Evolutionary conservation across 2,113 vertebrate species (phyloP).

Genomic region (cat (Felis catus)): F.catus_Fca126_mat1.0 CM031417.1:32497501-32498000

Average conservation of each 20-base stretch:
- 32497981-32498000: too few species aligned
- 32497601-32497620: not conserved
- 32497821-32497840: too few species aligned
- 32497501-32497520: not conserved
- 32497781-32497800: not conserved
- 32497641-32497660: slow-evolving; percentile 3
- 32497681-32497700: not conserved
- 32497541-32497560: not conserved
- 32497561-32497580: not conserved
- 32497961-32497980: too few species aligned
- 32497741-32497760: not conserved
- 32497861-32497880: too few species aligned
- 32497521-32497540: not conserved
- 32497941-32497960: too few species aligned
- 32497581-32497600: slow-evolving; percentile 1
- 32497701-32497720: not conserved
- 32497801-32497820: not conserved
- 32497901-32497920: too few species aligned
- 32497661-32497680: not conserved
- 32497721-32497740: not conserved
- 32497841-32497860: too few species aligned
- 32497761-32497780: not conserved
- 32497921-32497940: too few species aligned
- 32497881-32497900: too few species aligned
- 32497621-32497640: not conserved